Base-by-base conservation (phyloP, 1,140 invertebrate species). In the Caerostris darwini region DNA sequence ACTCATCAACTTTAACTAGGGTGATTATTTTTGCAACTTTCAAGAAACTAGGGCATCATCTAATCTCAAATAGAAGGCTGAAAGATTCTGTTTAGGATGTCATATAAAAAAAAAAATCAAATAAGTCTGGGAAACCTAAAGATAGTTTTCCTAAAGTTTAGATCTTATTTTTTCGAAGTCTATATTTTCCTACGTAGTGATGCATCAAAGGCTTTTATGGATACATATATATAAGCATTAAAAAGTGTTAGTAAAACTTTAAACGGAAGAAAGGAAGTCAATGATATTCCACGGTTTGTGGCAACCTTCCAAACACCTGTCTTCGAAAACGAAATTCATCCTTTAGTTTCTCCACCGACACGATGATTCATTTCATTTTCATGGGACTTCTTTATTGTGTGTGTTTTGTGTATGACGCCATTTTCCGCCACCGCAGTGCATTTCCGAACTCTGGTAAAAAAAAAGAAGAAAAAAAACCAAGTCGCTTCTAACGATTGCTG, bases 311-410 rank as follows among this genome's bases (percentile, higher is more conserved):
- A 77, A 77, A 53, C 71, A 53, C 71, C 71, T 53, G 71, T 12
- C 71, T 12, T 53, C 19, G 5, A 77, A 12, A 77, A 14, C 3
- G 53, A 77, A 77, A 77, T 12, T 50, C 8, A 50, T 77, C 34
- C 61, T 64, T 17, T 64, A 64, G 71, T 5, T 77, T 77, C 71
- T 77, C 71, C 71, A 77, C 71, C 71, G 71, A 53, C 34, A 53
- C 34, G 71, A 77, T 77, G 71, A 77, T 77, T 77, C 71, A 77
- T 77, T 77, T 77, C 19, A 34, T 34, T 53, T 77, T 77, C 71
- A 69, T n/a, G 19, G 67, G 19, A 69, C 67, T 69, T 69, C 67
- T 69, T 69, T 69, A 19, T 12, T 77, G 71, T 77, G 71, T 77
- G n/a, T 12, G 71, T 77, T 77, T 19, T 77, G 71, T 77, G n/a